Evolutionary conservation across 2,888 invertebrate species (phyloP).

Genomic region (Drosophila differens): DNA sequence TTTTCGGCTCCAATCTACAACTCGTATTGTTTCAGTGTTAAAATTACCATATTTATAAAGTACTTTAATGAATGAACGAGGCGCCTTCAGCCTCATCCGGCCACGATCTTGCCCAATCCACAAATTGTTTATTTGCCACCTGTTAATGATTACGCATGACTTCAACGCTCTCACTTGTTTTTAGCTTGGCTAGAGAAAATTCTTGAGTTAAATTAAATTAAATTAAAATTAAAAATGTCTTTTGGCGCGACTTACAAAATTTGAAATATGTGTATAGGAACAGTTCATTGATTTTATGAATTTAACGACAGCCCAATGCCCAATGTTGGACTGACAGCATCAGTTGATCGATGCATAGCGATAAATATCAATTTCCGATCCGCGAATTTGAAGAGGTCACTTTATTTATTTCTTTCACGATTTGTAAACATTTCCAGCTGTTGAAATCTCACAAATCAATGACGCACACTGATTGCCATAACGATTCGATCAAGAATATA

Average conservation of each 20-base stretch:
- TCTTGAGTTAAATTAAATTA: background rate
- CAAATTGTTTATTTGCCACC: background rate
- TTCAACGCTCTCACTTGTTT: background rate
- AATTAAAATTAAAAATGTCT: background rate
- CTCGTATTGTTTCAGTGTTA: background rate
- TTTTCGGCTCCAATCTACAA: background rate
- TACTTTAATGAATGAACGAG: background rate
- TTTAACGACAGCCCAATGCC: background rate
- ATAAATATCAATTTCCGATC: background rate
- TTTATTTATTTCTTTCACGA: background rate
- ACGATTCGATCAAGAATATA: constrained; percentile 1
- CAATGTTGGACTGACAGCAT: background rate
- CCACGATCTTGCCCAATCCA: background rate
- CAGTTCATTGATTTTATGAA: background rate
- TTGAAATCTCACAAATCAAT: constrained; percentile 2
- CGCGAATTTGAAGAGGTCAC: background rate
- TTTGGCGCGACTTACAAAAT: background rate
- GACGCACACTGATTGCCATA: constrained; percentile 9
- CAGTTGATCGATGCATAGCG: background rate
- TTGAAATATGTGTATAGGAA: background rate
- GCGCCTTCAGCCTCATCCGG: background rate
- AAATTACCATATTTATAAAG: background rate
- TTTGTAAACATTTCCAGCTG: background rate
- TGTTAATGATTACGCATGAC: background rate
- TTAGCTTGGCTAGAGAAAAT: background rate